Percentiles rank a stretch among this genome's conserved stretches.
These are phyloP conservation scores for Scomber colias DNA, from an alignment of 2,113 vertebrate species.

Conservation along the genomic window DNA sequence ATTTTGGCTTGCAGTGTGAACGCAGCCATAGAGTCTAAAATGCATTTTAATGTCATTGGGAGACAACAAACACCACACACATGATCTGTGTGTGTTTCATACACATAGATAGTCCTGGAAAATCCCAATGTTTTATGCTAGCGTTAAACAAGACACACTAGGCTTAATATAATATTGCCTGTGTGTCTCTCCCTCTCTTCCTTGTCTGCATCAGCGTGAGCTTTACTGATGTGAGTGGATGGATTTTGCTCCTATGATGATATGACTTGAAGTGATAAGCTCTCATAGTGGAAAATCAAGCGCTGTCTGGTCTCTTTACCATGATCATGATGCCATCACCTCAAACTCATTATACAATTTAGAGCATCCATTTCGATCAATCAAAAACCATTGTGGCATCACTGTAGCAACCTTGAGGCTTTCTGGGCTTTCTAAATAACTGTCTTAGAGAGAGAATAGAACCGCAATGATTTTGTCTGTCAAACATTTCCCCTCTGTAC, in stretches of 20 bases:
- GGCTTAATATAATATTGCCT: background rate
- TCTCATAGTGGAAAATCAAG: slow-evolving; percentile 58
- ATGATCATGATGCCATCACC: slow-evolving; percentile 64
- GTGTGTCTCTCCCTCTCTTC: background rate
- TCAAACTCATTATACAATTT: slow-evolving; percentile 73
- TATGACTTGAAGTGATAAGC: slow-evolving; percentile 65
- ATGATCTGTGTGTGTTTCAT: background rate
- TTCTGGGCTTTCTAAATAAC: slow-evolving; percentile 44
- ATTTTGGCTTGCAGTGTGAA: too few species aligned
- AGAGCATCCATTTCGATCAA: slow-evolving; percentile 66
- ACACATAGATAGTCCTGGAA: background rate
- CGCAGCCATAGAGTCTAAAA: background rate
- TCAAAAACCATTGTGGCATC: slow-evolving; percentile 52
- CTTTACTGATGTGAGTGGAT: slow-evolving; percentile 31
- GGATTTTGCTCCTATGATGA: slow-evolving; percentile 48
- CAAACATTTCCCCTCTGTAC: slow-evolving; percentile 19
- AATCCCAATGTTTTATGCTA: background rate
- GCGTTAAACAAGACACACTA: background rate
- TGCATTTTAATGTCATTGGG: background rate
- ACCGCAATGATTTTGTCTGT: slow-evolving; percentile 27
- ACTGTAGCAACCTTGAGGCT: slow-evolving; percentile 58
- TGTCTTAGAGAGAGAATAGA: slow-evolving; percentile 23
- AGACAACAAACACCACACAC: background rate
- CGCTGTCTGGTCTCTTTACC: slow-evolving; percentile 58
- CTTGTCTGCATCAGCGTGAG: slow-evolving; percentile 14